A percentile compares a stretch with the other conserved stretches of the same genome.
These are phyloP conservation scores for Mizuhopecten yessoensis DNA, from an alignment of 1,140 invertebrate genomes.

Conservation along the genomic window DNA sequence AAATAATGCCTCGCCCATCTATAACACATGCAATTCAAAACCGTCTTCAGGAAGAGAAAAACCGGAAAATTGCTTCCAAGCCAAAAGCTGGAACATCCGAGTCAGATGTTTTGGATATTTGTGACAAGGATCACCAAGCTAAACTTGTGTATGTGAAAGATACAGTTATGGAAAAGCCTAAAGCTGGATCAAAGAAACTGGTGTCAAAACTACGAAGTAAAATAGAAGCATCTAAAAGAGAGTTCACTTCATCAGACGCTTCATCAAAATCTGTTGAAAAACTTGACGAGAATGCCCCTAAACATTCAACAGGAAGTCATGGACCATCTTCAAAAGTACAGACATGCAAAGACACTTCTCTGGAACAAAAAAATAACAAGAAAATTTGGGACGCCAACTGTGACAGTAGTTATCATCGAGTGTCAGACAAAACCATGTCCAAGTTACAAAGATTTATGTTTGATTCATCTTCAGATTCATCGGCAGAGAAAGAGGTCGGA, in stretches of 20 bases:
- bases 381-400: not conserved
- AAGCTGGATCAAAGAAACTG: not conserved
- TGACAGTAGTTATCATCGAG: not conserved
- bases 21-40: not conserved
- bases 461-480: constrained; percentile 32
- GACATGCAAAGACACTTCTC: not conserved
- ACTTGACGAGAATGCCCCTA: not conserved
- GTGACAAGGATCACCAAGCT: not conserved
- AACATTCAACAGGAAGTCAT: not conserved
- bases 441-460: constrained; percentile 66
- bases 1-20: not conserved
- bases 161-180: not conserved
- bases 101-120: not conserved
- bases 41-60: not conserved
- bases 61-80: not conserved
- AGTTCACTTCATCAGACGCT: not conserved
- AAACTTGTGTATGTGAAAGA: constrained; percentile 32
- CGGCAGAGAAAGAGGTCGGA: not conserved
- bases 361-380: not conserved
- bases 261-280: not conserved
- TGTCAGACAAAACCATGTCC: constrained; percentile 57
- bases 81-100: not conserved
- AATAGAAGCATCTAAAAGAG: not conserved
- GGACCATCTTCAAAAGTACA: not conserved
- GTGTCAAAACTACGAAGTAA: not conserved